Base-by-base conservation (phyloP, 2,113 vertebrate species). In the Regulus satrapa region DNA sequence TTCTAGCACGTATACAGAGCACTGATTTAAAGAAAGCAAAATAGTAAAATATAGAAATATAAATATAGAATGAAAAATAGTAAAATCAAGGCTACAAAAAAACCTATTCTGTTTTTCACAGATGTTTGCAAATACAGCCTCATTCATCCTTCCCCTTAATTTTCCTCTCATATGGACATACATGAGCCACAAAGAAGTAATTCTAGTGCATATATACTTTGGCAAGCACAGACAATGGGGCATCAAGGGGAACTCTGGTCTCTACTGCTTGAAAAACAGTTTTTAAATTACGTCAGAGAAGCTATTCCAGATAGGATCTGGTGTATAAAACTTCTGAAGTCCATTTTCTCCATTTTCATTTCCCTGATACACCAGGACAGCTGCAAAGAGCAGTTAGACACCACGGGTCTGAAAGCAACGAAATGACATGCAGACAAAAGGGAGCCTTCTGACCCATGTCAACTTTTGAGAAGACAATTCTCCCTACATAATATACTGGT, bases 351-450 rank as follows among this genome's bases (percentile, higher is more conserved):
- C 8, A 31, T 55, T 51, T 45, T 24, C 7, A 16, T 55, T 38
- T 56, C 9, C 23, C 8, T 63, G 12, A 59, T 14, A 59, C 6
- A 26, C 16, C n/a, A 74, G 38, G 12, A 12, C 45, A 78, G 19
- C n/a, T 64, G n/a, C 45, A 54, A 71, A 82, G 54, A 76, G 21
- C 16, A 49, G 31, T 34, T 61, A 48, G 48, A 46, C 13, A 56
- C 20, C 10, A 3, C 0, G 6, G 41, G 21, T 54, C 36, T 76
- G 49, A 79, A 85, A 61, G 16, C 18, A 84, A 13, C 1, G n/a
- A n/a, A n/a, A 1, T 1, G 3, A 5, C 1, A 1, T 28, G 36
- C 14, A 48, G 49, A n/a, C 9, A 31, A 36, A 63, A 55, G 21
- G 21, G 34, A 84, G 12, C 3, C 2, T 77, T 74, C 52, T 52